A percentile compares a stretch with the other conserved stretches of the same genome.
phyloP scores from a whole-genome alignment of 2,113 vertebrate species.

The Agapornis roseicollis region DNA sequence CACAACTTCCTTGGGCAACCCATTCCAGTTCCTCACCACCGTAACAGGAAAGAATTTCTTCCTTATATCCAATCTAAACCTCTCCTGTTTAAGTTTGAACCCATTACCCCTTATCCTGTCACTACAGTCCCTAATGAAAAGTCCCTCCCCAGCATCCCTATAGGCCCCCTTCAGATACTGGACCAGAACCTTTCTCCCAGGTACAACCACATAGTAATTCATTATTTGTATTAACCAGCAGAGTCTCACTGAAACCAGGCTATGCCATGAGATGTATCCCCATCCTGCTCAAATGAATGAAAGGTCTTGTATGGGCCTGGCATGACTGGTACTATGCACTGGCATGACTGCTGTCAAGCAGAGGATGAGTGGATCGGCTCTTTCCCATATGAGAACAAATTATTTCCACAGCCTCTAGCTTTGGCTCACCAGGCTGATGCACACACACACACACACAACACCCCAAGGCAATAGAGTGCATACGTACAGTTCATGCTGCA shows the following conservation, averaged over 20 bases:
- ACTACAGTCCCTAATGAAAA: too few species aligned
- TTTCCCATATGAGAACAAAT: not conserved
- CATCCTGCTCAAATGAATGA: fast-evolving
- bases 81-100: too few species aligned
- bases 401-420: not conserved
- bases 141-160: too few species aligned
- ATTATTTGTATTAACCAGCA: not conserved
- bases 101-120: too few species aligned
- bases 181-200: not conserved
- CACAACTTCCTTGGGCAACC: too few species aligned
- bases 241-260: not conserved
- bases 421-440: not conserved
- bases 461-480: not conserved
- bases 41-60: too few species aligned
- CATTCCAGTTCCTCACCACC: too few species aligned
- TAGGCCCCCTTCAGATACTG: too few species aligned
- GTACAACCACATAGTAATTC: not conserved
- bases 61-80: too few species aligned
- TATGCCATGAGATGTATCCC: not conserved
- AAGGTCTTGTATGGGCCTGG: not conserved
- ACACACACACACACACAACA: not conserved
- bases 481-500: not conserved
- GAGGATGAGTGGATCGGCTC: not conserved
- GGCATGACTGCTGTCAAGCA: not conserved
- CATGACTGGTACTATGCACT: too few species aligned